Evolutionary conservation across 1,140 invertebrate species (phyloP), one percentile per base, ranked within the genome.

Genomic region (Bombus pascuorum): DNA sequence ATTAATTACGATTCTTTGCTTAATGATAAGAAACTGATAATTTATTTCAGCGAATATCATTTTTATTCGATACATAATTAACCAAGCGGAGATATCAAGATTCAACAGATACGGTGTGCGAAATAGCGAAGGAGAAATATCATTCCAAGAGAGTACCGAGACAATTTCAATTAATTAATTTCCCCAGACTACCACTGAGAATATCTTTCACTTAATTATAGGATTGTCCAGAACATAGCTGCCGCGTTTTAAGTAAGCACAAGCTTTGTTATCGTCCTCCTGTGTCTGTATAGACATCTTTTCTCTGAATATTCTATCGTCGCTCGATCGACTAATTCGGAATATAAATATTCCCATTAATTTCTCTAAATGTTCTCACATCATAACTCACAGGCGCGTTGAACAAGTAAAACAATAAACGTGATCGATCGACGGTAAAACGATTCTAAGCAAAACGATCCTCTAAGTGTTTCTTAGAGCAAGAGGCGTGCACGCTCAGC

Each of bases 121-220:
- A 59, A 39, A n/a, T 59, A 39, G 9, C 34, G 12, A 76, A 59
- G 12, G 25, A 37, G 74, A 39, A 73, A 44, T 62, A 42, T 39
- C 53, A 22, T 10, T 76, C 18, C 39, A 9, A 44, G 39, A 73
- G 18, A 44, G 28, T 32, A 32, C 8, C 1, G 8, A 47, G 34
- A 32, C 34, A 76, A 76, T 59, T 59, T 39, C 53, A 39, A 32
- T 77, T 62, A 76, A 59, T 39, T 76, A 77, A 59, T 77, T 77
- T 62, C 37, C 75, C 34, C 25, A 28, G 32, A 37, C 34, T 59
- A 15, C 22, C 9, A 1, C 28, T 5, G 34, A 57, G 32, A 75
- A 37, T 59, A 39, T 62, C 75, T 62, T 32, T 22, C 9, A n/a
- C 13, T 44, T 44, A n/a, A 39, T 77, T 62, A 37, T 6, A 42